Evolutionary conservation across 2,797 vertebrate species (phyloP).

Genomic region (Chaetophractus vellerosus): DNA sequence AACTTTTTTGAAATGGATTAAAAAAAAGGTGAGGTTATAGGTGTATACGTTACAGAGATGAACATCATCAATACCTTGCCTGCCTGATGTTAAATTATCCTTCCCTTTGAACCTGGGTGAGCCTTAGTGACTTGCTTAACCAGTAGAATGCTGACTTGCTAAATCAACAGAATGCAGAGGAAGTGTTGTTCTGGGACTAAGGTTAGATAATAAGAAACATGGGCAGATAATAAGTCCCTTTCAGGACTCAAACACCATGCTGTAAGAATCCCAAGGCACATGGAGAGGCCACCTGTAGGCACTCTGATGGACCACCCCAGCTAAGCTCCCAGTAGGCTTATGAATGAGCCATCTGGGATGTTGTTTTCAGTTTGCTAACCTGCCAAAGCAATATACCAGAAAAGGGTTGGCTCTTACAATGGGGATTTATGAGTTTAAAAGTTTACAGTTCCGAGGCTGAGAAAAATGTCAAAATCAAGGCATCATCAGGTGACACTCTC

Average conservation of each 20-base stretch:
- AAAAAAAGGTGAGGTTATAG: neutral
- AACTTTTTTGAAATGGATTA: neutral
- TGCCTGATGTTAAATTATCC: neutral
- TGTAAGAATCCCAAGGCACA: neutral
- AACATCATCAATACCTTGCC: conserved; percentile 5
- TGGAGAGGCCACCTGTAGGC: neutral
- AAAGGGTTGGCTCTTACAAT: no score
- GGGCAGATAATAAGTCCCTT: neutral
- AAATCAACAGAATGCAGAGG: neutral
- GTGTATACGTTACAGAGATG: neutral
- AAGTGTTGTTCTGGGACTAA: neutral
- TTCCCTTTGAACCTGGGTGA: neutral
- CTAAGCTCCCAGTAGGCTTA: neutral
- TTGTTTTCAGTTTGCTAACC: neutral
- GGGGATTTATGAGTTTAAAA: no score
- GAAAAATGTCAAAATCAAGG: no score
- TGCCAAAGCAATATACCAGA: no score
- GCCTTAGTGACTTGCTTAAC: neutral
- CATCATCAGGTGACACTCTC: no score
- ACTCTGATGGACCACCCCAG: neutral
- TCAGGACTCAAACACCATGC: neutral
- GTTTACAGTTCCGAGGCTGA: no score
- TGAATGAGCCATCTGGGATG: neutral
- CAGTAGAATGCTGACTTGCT: neutral
- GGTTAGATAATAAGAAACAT: neutral